phyloP scores from a whole-genome alignment of 1,140 invertebrate species.

The Hyles vespertilio region DNA sequence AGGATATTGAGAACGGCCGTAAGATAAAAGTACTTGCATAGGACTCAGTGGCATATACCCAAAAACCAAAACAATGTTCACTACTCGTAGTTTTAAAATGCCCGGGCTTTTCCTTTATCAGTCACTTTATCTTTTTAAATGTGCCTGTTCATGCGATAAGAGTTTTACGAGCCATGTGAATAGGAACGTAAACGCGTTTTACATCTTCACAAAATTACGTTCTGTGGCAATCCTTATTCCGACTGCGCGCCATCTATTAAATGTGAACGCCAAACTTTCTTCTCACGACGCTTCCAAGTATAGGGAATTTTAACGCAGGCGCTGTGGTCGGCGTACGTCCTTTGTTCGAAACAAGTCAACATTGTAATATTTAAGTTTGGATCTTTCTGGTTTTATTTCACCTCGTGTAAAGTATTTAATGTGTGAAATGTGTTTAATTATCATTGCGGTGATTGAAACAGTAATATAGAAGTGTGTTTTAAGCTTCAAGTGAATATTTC shows the following conservation, averaged over 20 bases:
- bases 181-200: no score
- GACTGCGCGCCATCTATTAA: slow-evolving; percentile 58
- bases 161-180: no score
- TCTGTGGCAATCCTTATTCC: slow-evolving; percentile 15
- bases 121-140: no score
- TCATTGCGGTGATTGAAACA: slow-evolving; percentile 37
- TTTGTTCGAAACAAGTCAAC: slow-evolving; percentile 76
- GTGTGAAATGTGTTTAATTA: slow-evolving; percentile 56
- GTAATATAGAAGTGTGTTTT: slow-evolving; percentile 34
- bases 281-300: slow-evolving; percentile 57
- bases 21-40: no score
- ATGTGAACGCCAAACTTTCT: slow-evolving; percentile 30
- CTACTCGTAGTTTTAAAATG: no score
- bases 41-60: no score
- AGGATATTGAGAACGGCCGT: no score
- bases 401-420: slow-evolving; percentile 42
- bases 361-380: slow-evolving; percentile 61
- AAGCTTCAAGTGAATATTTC: slow-evolving; percentile 28
- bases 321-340: slow-evolving; percentile 72
- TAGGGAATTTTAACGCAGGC: slow-evolving; percentile 65
- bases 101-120: no score
- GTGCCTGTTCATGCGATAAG: no score
- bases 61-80: no score
- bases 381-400: slow-evolving; percentile 55
- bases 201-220: no score